phyloP scores from a whole-genome alignment of 2,113 vertebrate species.

The Cavia porcellus region DNA sequence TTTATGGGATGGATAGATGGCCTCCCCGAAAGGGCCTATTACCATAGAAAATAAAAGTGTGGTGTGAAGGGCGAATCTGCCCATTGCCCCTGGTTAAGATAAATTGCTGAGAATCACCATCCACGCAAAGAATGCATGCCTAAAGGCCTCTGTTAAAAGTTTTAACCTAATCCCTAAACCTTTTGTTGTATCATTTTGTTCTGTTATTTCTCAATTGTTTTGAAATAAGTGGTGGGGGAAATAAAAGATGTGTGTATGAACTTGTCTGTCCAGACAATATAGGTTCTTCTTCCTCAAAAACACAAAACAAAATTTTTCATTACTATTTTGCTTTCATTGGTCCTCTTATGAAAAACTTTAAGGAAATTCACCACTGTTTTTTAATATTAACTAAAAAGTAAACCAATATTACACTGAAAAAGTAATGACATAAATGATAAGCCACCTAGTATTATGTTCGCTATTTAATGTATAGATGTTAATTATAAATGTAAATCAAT shows the following conservation, averaged over 20 bases:
- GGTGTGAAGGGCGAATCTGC: conserved; percentile 46
- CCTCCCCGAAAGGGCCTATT: conserved; percentile 63
- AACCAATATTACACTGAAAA: conserved; percentile 21
- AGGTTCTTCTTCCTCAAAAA: background rate
- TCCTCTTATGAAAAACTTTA: background rate
- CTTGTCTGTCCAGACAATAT: background rate
- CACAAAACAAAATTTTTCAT: background rate
- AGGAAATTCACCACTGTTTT: conserved; percentile 40
- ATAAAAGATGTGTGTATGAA: background rate
- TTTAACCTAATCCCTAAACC: conserved; percentile 61
- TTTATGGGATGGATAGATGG: conserved; percentile 18
- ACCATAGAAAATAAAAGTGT: conserved; percentile 65
- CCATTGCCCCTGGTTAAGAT: conserved; percentile 56
- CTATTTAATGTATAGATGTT: conserved; percentile 44
- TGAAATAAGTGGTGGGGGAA: conserved; percentile 40
- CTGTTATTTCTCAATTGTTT: conserved; percentile 65
- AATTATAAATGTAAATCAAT: conserved; percentile 63
- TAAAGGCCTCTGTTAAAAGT: conserved; percentile 46
- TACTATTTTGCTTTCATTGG: conserved; percentile 19
- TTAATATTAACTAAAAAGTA: conserved; percentile 64
- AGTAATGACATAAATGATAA: conserved; percentile 64
- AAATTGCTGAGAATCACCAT: conserved; percentile 40
- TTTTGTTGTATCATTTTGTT: conserved; percentile 57
- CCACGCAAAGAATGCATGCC: conserved; percentile 33
- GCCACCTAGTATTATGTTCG: background rate